Evolutionary conservation across 2,888 invertebrate species (phyloP).

Genomic region (Autographa pulchrina): DNA sequence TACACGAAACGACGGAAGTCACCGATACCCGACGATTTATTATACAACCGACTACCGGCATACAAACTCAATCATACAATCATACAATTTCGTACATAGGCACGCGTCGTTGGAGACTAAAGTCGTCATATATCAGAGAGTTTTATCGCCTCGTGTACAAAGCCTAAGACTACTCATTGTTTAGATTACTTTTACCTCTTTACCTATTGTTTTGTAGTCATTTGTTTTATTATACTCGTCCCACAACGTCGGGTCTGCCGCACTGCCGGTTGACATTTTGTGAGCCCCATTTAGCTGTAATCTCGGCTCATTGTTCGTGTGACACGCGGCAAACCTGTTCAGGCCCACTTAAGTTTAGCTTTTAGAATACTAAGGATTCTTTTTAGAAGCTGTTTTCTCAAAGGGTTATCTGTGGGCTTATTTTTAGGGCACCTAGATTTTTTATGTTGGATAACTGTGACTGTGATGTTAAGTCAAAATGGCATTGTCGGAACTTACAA

Average conservation of each 20-base stretch:
- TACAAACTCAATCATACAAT: no score
- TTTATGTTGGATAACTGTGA: neutral
- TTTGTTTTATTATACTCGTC: conserved; percentile 3
- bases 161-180: neutral
- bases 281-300: neutral
- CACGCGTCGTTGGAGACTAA: no score
- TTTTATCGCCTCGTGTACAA: no score
- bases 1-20: no score
- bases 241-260: neutral
- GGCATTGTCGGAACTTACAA: no score
- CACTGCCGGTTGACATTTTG: neutral
- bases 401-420: neutral
- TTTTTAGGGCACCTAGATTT: neutral
- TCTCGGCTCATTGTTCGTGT: neutral
- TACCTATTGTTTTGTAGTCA: conserved; percentile 1
- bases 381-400: neutral
- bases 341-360: conserved; percentile 2
- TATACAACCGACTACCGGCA: no score
- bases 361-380: neutral
- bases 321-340: neutral
- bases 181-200: neutral
- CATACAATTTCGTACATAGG: no score
- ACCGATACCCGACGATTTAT: no score
- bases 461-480: no score
- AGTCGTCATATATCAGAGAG: no score